Percentiles rank a stretch among this genome's conserved stretches.
Conservation (phyloP, 2,888 invertebrate species). For the Drosophila meridionalis region DNA sequence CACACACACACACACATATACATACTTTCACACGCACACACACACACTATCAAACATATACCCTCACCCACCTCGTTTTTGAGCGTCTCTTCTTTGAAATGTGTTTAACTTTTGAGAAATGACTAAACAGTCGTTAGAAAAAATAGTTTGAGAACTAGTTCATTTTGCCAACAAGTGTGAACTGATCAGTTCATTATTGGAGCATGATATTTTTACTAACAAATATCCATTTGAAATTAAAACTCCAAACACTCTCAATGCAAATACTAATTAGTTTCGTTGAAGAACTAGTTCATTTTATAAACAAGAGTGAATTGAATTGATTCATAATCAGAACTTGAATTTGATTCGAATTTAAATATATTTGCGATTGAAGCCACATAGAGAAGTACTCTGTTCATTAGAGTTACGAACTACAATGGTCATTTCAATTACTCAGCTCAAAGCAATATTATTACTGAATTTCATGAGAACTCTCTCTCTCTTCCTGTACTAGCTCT, state of each 20-base stretch:
- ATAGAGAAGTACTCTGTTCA: too few species aligned
- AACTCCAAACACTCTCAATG: too few species aligned
- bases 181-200: not conserved
- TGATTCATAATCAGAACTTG: not conserved
- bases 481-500: not conserved
- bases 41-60: not conserved
- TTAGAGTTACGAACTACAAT: too few species aligned
- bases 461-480: not conserved
- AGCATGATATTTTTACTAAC: not conserved
- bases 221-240: not conserved
- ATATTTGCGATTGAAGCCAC: not conserved
- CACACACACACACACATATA: constrained; percentile 13
- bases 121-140: not conserved
- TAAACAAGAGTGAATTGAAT: not conserved
- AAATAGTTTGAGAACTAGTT: not conserved
- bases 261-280: too few species aligned
- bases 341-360: not conserved
- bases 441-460: not conserved
- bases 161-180: not conserved
- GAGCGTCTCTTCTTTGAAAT: not conserved
- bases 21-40: constrained; percentile 8
- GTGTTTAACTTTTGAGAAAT: not conserved
- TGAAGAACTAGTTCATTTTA: too few species aligned
- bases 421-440: not conserved
- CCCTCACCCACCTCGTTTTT: not conserved